These are phyloP conservation scores for Chymomyza procnemis DNA, from an alignment of 2,888 invertebrate species.

Conservation along the genomic window DNA sequence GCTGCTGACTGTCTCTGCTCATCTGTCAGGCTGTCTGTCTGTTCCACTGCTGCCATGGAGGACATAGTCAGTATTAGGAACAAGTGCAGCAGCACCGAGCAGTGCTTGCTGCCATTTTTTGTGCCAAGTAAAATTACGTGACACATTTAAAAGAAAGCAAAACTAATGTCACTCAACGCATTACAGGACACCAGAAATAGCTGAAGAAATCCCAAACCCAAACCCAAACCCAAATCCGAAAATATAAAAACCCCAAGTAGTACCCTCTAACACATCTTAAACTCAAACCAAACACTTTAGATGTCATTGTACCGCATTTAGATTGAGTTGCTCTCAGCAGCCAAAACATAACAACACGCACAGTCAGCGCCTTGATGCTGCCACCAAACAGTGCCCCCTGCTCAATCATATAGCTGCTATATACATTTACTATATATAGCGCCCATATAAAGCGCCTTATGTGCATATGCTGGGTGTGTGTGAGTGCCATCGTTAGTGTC, in stretches of 20 bases:
- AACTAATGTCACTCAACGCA: constrained; percentile 57
- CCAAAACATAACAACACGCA: constrained; percentile 62
- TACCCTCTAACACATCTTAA: constrained; percentile 8
- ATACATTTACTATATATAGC: too few relatives aligned
- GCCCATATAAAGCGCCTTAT: constrained; percentile 8
- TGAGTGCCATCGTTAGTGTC: constrained; percentile 61
- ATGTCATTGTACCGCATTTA: constrained; percentile 75
- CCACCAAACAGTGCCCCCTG: too few relatives aligned
- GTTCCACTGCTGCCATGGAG: not conserved
- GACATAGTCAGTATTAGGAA: not conserved
- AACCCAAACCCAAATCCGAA: not conserved
- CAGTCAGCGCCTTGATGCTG: not conserved
- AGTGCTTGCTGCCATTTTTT: not conserved
- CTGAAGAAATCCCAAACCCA: not conserved
- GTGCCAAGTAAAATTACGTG: constrained; percentile 60
- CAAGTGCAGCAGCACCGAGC: not conserved
- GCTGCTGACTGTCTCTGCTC: too few relatives aligned
- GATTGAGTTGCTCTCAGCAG: constrained; percentile 71
- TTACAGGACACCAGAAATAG: not conserved
- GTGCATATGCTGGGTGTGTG: not conserved
- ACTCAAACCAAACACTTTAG: constrained; percentile 66
- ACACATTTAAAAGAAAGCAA: constrained; percentile 71
- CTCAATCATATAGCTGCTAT: too few relatives aligned
- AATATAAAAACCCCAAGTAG: constrained; percentile 18
- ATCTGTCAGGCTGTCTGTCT: not conserved